Evolutionary conservation across 2,113 vertebrate genomes (phyloP).

Genomic region (Eublepharis macularius): DNA sequence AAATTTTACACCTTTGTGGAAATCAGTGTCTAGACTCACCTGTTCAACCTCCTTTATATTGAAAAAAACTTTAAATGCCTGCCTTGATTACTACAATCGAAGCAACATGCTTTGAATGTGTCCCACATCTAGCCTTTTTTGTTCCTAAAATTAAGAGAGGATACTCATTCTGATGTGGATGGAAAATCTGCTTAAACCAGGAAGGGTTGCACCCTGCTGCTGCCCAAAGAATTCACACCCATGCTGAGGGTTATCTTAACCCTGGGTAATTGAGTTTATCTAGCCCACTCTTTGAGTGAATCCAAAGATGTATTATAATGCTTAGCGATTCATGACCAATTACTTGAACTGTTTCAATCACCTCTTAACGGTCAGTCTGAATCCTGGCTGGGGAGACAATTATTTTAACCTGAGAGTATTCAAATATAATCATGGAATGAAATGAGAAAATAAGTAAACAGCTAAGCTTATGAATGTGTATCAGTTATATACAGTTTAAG

Average conservation of each 20-base stretch:
- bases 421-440: neutral
- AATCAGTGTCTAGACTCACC: neutral
- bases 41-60: slow-evolving; percentile 36
- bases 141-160: slow-evolving; percentile 10
- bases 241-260: neutral
- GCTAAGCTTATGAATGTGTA: neutral
- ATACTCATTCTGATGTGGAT: slow-evolving; percentile 5
- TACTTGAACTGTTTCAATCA: neutral
- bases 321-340: neutral
- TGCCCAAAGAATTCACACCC: neutral
- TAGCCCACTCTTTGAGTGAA: neutral
- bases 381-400: neutral
- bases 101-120: slow-evolving; percentile 18
- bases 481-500: neutral
- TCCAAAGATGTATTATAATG: neutral
- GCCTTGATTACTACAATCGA: slow-evolving; percentile 3
- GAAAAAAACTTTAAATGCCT: neutral
- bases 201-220: fast-evolving
- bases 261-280: neutral
- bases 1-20: neutral
- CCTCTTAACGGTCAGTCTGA: slow-evolving; percentile 43
- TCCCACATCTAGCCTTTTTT: neutral
- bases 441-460: neutral
- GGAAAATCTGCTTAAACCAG: neutral
- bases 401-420: neutral